Conservation (phyloP, 2,797 vertebrate genomes). For the Enteromius thamalakanensis region DNA sequence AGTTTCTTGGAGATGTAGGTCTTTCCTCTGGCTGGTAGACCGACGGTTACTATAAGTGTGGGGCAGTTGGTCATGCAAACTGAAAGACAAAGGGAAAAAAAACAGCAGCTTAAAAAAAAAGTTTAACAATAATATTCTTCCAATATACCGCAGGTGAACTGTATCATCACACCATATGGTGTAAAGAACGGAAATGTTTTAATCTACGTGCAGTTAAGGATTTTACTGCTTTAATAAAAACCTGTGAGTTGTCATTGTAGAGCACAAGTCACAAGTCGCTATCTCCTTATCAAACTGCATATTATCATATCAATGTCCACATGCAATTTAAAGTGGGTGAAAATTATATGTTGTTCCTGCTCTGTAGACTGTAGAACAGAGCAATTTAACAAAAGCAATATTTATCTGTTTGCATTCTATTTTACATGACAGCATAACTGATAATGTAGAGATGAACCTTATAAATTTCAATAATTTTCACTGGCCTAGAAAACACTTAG, state of each 20-base stretch:
- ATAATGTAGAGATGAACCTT: neutral
- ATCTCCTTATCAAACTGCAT: conserved; percentile 25
- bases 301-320: neutral
- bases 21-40: conserved; percentile 95
- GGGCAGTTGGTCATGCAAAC: conserved; percentile 99
- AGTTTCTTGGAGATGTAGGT: conserved; percentile 99
- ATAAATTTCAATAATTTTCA: neutral
- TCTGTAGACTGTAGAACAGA: neutral
- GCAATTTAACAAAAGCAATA: neutral
- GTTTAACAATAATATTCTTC: neutral
- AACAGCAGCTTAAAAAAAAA: neutral
- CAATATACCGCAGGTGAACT: neutral
- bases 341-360: neutral
- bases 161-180: neutral
- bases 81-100: conserved; percentile 64
- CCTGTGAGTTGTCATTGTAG: conserved; percentile 19
- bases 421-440: too few relatives aligned
- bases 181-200: neutral
- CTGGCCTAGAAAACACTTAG: neutral
- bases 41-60: conserved; percentile 96
- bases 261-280: conserved; percentile 55
- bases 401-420: neutral
- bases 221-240: conserved; percentile 32
- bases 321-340: conserved; percentile 15
- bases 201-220: neutral